Percentiles rank a stretch among this genome's conserved stretches.
Evolutionary conservation across 1,140 invertebrate species (phyloP).

Genomic region (Limonius californicus): DNA sequence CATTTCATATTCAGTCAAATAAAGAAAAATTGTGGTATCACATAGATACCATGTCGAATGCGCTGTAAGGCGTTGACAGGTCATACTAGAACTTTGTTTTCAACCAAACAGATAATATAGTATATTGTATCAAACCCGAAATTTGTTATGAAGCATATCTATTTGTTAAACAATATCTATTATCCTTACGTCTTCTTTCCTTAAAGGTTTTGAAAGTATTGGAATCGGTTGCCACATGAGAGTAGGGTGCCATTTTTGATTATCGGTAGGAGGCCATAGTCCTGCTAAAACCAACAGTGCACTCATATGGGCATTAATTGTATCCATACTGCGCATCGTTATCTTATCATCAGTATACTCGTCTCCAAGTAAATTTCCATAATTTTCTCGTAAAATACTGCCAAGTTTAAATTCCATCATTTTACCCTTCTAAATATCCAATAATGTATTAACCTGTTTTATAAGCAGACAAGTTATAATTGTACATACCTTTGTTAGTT

Average conservation of each 20-base stretch:
- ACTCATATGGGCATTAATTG: background rate
- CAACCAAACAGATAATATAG: no score
- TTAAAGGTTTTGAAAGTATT: background rate
- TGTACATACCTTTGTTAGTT: no score
- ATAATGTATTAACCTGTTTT: no score
- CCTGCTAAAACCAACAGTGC: conserved; percentile 7
- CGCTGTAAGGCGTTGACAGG: no score
- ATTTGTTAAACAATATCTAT: no score
- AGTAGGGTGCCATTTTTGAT: background rate
- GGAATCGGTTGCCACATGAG: conserved; percentile 22
- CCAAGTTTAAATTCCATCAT: conserved; percentile 47
- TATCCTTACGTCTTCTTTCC: background rate
- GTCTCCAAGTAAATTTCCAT: conserved; percentile 55
- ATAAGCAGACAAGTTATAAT: no score
- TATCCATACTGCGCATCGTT: conserved; percentile 1
- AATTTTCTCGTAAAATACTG: conserved; percentile 57
- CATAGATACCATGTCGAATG: no score
- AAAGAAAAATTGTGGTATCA: no score
- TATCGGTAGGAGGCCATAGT: background rate
- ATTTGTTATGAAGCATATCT: no score
- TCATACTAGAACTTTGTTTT: no score
- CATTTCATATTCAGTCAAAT: no score
- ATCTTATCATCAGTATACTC: conserved; percentile 26
- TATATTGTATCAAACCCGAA: no score
- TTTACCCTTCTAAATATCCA: conserved; percentile 21